Evolutionary conservation across 2,888 invertebrate species (phyloP).

Genomic region (Smittia sp.): DNA sequence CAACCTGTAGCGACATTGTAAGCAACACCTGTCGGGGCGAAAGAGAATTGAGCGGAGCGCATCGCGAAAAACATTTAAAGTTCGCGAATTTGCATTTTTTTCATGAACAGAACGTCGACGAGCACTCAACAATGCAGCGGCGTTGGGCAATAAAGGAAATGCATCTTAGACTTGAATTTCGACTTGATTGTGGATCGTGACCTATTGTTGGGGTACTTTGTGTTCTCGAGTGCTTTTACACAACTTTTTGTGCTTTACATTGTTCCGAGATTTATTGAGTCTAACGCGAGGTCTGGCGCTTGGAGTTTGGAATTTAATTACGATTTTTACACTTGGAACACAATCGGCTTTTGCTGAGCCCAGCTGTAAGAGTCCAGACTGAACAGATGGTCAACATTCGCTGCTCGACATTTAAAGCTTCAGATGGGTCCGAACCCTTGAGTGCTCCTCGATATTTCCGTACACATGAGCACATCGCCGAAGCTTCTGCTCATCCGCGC

Average conservation of each 20-base stretch:
- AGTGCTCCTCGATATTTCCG: no score
- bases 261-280: slow-evolving; percentile 16
- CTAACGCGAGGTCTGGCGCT: background rate
- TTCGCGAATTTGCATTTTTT: background rate
- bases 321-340: slow-evolving; percentile 18
- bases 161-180: slow-evolving; percentile 23
- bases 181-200: slow-evolving; percentile 20
- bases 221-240: background rate
- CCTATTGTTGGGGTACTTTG: background rate
- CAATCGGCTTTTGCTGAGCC: no score
- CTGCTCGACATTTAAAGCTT: no score
- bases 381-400: no score
- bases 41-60: background rate
- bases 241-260: slow-evolving; percentile 12
- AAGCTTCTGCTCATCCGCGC: no score
- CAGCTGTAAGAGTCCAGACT: no score
- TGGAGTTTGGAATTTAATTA: slow-evolving; percentile 2
- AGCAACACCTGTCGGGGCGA: slow-evolving; percentile 5
- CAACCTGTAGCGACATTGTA: slow-evolving; percentile 22
- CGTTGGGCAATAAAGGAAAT: slow-evolving; percentile 29
- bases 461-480: no score
- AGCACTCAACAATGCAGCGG: background rate
- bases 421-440: no score
- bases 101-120: background rate
- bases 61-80: background rate